Base-by-base conservation (phyloP, 2,113 vertebrate genomes). In the Campylorhamphus procurvoides region DNA sequence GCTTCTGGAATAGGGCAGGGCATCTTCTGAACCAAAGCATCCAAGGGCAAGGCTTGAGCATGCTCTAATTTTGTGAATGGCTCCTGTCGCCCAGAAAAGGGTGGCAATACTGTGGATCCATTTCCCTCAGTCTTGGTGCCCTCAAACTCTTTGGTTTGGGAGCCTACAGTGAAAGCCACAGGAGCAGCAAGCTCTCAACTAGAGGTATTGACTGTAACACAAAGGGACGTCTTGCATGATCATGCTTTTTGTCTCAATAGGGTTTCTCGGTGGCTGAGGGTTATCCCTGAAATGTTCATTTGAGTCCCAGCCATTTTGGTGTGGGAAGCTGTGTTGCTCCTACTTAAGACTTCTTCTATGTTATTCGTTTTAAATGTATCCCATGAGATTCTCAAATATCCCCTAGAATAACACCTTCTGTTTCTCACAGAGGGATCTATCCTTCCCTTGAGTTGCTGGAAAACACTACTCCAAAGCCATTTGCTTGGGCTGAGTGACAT, bases 1-100 rank as follows among this genome's bases (percentile, higher is more conserved):
- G 83, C 94, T 97, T 96, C 93, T 69, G 95, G 84, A 91, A 53
- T 7, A 93, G 97, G 97, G 97, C 84, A 94, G 95, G 97, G 96
- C 96, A 95, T 91, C 84, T 93, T 96, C 92, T 95, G 95, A 96
- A 95, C 83, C 0, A 0, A 97, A 95, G 83, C 84, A 96, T 96
- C 93, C 80, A 80, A 60, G 91, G 96, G 91, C 90, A 97, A 96
- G 88, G 97, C 96, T 96, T 84, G 68, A 96, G 68, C 22, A 11
- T 52, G 92, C 92, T 94, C 64, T 66, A 82, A 91, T 83, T 84
- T 88, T 90, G 71, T 52, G 2, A 91, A 91, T 91, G 88, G 79
- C 64, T 71, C 42, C 92, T 1, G 52, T 79, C 69, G 81, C 95
- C 81, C 94, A 64, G 53, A 92, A 87, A 69, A 93, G 64, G 62